A percentile compares a stretch with the other conserved stretches of the same genome.
Evolutionary conservation across 2,888 invertebrate genomes (phyloP).

Genomic region (Tachystola acroxantha): DNA sequence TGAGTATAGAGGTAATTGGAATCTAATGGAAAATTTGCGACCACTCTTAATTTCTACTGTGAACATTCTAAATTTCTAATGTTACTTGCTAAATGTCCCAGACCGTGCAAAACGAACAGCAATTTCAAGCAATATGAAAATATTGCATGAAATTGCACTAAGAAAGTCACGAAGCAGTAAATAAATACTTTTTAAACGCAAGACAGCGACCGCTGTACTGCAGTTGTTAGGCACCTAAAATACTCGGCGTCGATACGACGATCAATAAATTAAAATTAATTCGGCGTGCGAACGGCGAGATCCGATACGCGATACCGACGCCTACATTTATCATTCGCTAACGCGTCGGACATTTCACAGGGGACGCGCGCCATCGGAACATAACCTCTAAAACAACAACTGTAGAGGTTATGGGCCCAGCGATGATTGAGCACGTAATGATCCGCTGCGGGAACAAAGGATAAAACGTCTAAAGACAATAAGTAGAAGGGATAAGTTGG

Average conservation of each 20-base stretch:
- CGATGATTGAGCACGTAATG: slow-evolving; percentile 59
- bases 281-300: slow-evolving; percentile 77
- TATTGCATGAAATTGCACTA: too few relatives aligned
- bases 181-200: slow-evolving; percentile 55
- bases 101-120: too few relatives aligned
- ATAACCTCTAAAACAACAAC: slow-evolving; percentile 48
- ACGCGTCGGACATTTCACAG: slow-evolving; percentile 75
- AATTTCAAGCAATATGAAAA: too few relatives aligned
- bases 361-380: slow-evolving; percentile 47
- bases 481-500: slow-evolving; percentile 63
- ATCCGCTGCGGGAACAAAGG: slow-evolving; percentile 59
- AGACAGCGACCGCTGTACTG: slow-evolving; percentile 36
- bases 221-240: slow-evolving; percentile 66
- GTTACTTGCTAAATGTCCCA: too few relatives aligned
- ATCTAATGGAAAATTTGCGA: too few relatives aligned
- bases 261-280: slow-evolving; percentile 79
- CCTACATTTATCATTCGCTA: slow-evolving; percentile 79
- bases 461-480: slow-evolving; percentile 69
- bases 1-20: too few relatives aligned
- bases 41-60: too few relatives aligned
- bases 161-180: slow-evolving; percentile 38
- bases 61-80: too few relatives aligned
- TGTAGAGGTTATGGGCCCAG: slow-evolving; percentile 43
- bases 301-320: slow-evolving; percentile 76
- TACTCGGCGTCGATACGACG: slow-evolving; percentile 71